Percentiles rank a stretch among this genome's conserved stretches.
phyloP scores from a whole-genome alignment of 1,140 invertebrate genomes.

The Pogonus chalceus region DNA sequence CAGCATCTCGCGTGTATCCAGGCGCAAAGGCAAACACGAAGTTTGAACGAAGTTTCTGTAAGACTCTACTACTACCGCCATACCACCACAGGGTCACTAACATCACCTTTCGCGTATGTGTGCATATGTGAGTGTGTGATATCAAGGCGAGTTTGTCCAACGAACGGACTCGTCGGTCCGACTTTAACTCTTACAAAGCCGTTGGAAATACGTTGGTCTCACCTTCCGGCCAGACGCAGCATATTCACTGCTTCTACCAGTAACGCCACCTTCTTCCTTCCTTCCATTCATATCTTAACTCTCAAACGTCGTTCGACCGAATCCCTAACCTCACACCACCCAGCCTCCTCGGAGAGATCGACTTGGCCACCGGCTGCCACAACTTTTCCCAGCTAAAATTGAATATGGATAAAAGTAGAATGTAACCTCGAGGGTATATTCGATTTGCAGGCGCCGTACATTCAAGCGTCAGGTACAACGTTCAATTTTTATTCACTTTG shows the following conservation, averaged over 20 bases:
- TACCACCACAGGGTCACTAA: not conserved
- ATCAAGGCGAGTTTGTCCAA: not conserved
- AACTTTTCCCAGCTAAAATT: conserved; percentile 25
- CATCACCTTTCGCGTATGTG: not conserved
- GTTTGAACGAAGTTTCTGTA: not conserved
- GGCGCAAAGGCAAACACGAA: conserved; percentile 17
- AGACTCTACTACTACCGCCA: not conserved
- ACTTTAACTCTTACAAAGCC: not conserved
- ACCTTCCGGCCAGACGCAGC: not conserved
- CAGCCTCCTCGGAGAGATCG: conserved; percentile 14
- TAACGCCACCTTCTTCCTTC: not conserved
- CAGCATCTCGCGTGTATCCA: conserved; percentile 11
- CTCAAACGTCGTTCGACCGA: too few species aligned
- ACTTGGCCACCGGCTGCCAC: too few species aligned
- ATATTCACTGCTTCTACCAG: not conserved
- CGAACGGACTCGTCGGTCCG: not conserved
- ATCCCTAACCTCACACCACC: not conserved
- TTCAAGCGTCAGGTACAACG: not conserved
- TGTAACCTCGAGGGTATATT: not conserved
- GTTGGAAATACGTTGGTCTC: not conserved
- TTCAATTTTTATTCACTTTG: not conserved
- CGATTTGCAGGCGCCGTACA: not conserved
- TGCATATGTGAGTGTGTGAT: not conserved
- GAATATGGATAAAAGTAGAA: conserved; percentile 27
- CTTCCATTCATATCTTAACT: not conserved